Evolutionary conservation across 2,888 invertebrate genomes (phyloP).

Genomic region (Heteromyza rotundicornis): DNA sequence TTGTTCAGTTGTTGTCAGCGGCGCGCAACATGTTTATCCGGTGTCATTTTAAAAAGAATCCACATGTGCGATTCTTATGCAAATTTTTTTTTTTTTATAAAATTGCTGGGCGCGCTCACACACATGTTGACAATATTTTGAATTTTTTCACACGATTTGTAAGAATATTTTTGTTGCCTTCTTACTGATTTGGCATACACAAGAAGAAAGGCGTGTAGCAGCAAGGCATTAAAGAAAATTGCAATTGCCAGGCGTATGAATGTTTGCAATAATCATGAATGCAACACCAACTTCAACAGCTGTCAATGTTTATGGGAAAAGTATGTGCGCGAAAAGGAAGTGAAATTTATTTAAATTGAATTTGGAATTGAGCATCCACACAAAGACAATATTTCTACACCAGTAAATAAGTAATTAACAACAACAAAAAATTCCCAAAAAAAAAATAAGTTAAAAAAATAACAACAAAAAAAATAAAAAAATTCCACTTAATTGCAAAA

Average conservation of each 20-base stretch:
- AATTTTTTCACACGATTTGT: background rate
- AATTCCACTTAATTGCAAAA: no score
- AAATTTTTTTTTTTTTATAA: constrained; percentile 12
- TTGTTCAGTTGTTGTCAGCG: background rate
- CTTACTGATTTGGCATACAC: background rate
- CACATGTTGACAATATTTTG: constrained; percentile 2
- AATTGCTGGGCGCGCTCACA: background rate
- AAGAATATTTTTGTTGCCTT: background rate
- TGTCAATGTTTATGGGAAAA: background rate
- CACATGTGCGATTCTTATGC: constrained; percentile 13
- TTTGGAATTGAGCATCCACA: no score
- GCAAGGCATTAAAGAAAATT: background rate
- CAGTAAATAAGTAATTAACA: no score
- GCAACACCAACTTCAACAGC: background rate
- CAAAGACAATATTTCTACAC: no score
- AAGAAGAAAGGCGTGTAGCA: background rate
- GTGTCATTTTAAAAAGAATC: constrained; percentile 21
- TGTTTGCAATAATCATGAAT: background rate
- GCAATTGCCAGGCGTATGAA: background rate
- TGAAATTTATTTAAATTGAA: no score
- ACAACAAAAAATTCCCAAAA: no score
- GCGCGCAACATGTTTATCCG: constrained; percentile 24
- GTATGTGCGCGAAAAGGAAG: background rate
- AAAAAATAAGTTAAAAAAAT: no score
- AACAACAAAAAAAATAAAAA: no score